phyloP scores from a whole-genome alignment of 92 coral and sea anemone species.

The Zoanthus gigantus region DNA sequence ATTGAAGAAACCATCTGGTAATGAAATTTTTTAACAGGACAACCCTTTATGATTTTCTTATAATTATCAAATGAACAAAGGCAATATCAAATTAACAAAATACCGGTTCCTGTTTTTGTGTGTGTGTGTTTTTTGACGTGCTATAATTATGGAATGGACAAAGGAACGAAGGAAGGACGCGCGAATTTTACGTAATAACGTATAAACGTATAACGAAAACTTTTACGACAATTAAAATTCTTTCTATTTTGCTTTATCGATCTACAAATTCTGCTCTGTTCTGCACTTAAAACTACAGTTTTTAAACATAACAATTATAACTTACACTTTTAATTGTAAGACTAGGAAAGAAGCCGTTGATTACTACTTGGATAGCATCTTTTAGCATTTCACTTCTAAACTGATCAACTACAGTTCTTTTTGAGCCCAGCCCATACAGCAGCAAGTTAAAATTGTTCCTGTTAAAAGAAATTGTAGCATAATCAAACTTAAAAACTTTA shows the following conservation, averaged over 20 bases:
- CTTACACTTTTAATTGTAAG: conserved; percentile 93
- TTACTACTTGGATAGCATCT: conserved; percentile 77
- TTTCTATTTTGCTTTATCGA: no score
- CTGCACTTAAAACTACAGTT: no score
- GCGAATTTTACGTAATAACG: no score
- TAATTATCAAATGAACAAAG: background rate
- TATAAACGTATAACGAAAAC: no score
- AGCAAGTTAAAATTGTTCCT: conserved; percentile 93
- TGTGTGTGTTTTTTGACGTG: background rate
- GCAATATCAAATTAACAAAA: background rate
- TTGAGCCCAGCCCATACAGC: conserved; percentile 95
- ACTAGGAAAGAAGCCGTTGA: conserved; percentile 97
- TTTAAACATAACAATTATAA: background rate
- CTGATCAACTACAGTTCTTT: conserved; percentile 87
- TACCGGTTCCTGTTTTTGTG: background rate
- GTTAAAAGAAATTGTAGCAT: background rate
- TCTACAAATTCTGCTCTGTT: no score
- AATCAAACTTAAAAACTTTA: no score
- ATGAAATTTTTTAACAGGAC: background rate
- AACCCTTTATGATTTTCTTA: background rate
- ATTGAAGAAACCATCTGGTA: background rate
- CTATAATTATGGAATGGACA: no score
- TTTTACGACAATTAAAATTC: no score
- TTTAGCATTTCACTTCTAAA: conserved; percentile 83
- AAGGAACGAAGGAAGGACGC: no score